phyloP scores from a whole-genome alignment of 2,797 vertebrate genomes.

The Gymnopithys bicolor region DNA sequence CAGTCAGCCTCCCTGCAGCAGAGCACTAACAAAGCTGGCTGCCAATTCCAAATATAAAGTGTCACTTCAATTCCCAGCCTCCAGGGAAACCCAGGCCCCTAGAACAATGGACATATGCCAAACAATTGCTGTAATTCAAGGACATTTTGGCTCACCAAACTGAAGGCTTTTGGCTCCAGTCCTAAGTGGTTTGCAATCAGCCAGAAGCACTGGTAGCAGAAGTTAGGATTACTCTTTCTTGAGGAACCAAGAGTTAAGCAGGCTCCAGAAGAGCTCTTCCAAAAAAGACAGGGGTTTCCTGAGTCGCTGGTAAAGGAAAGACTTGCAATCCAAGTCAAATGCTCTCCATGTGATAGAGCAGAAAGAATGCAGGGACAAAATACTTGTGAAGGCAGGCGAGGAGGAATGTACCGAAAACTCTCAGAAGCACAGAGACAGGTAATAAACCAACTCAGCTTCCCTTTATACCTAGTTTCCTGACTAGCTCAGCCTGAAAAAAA shows the following conservation, averaged over 20 bases:
- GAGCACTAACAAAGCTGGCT: conserved; percentile 17
- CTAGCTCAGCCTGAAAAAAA: background rate
- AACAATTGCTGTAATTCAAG: conserved; percentile 51
- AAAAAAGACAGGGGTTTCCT: background rate
- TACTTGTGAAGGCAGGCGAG: background rate
- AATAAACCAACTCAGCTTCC: background rate
- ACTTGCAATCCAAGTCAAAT: background rate
- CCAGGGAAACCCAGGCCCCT: conserved; percentile 43
- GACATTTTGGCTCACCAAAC: conserved; percentile 45
- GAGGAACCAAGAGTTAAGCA: conserved; percentile 5
- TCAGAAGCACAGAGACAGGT: background rate
- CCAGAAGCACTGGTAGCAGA: conserved; percentile 5
- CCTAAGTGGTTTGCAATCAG: conserved; percentile 35
- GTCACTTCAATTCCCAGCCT: conserved; percentile 55
- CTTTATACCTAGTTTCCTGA: background rate
- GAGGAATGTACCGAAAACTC: background rate
- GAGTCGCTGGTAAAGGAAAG: background rate
- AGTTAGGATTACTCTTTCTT: conserved; percentile 8
- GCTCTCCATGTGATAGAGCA: background rate
- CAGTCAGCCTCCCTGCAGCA: background rate
- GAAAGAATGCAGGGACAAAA: background rate
- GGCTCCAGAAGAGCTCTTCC: background rate
- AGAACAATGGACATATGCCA: conserved; percentile 58
- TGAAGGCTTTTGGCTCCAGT: conserved; percentile 29
- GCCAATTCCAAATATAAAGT: conserved; percentile 30